A percentile compares a stretch with the other conserved stretches of the same genome.
Evolutionary conservation across 2,113 vertebrate genomes (phyloP).

Genomic region (Oreochromis spilurus): DNA sequence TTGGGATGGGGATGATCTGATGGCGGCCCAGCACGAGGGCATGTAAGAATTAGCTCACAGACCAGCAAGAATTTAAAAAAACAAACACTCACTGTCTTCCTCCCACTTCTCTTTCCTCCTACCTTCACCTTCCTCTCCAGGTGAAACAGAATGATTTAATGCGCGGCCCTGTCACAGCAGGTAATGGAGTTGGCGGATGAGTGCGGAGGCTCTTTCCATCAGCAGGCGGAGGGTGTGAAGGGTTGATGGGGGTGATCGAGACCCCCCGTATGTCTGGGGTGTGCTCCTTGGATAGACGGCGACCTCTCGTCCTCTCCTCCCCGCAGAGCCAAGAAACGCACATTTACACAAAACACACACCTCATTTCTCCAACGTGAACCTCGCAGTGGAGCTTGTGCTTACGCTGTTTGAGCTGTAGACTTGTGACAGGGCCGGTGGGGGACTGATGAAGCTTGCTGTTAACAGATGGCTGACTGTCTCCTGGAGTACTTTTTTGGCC

Average conservation of each 20-base stretch:
- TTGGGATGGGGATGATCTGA: conserved; percentile 15
- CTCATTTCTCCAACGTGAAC: conserved; percentile 10
- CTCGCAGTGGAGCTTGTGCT: conserved; percentile 18
- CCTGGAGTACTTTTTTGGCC: conserved; percentile 9
- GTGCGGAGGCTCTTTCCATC: conserved; percentile 38
- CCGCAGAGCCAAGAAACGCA: conserved; percentile 19
- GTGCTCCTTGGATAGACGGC: conserved; percentile 19
- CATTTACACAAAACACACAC: conserved; percentile 28
- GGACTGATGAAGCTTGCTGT: conserved; percentile 29
- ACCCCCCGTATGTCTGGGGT: conserved; percentile 35
- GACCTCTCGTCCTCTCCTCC: conserved; percentile 50
- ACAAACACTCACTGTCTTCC: background rate
- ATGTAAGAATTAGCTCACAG: conserved; percentile 35
- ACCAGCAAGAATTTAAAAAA: background rate
- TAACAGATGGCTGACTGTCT: conserved; percentile 48
- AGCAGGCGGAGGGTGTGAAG: conserved; percentile 21
- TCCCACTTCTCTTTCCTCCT: background rate
- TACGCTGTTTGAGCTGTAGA: conserved; percentile 13
- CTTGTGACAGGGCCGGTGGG: conserved; percentile 37
- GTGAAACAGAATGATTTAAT: conserved; percentile 72
- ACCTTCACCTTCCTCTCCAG: conserved; percentile 49
- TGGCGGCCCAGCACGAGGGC: conserved; percentile 10
- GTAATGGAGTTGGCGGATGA: conserved; percentile 63
- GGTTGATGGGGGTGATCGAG: conserved; percentile 51
- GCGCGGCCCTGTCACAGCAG: conserved; percentile 47